Evolutionary conservation across 1,140 invertebrate genomes (phyloP), one percentile per base, ranked within the genome.

Genomic region (Drosophila trapezifrons): DNA sequence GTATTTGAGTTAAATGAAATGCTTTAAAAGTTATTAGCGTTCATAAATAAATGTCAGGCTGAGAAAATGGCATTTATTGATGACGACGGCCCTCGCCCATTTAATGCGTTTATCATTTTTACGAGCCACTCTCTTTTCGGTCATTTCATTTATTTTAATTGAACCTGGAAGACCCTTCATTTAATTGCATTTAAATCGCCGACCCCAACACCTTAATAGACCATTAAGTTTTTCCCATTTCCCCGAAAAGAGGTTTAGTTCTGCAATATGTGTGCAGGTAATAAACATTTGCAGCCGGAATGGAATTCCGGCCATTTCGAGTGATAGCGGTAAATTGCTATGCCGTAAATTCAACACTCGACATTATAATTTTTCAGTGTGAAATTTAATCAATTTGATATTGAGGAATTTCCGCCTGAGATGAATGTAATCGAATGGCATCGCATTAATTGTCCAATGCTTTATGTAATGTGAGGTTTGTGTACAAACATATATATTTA

Each of bases 131-230:
- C 49, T 42, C 42, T 58, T 70, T 51, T 56, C 9, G 58, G 60
- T 72, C 66, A 57, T 83, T 87, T 83, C 47, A 83, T 87, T 87
- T 79, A 82, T 79, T 82, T 86, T 86, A 87, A 86, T 86, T 82
- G 78, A 81, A 78, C 57, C 35, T 54, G 38, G 52, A 56, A 73
- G 63, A 73, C 78, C 81, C 66, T 42, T 5, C 47, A 73, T 86
- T 83, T 87, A 86, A 86, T 89, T 87, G 83, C 79, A 80, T 87
- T 87, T 87, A 87, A 87, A 87, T 87, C 66, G 83, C 51, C 57
- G 38, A 42, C 37, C 49, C 47, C 66, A 66, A 64, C 83, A 83
- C 64, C 83, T 89, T 87, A 80, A 87, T 87, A 80, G 83, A 49
- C 83, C 76, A 87, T 87, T 87, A 83, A 74, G 63, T 70, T 55